These are phyloP conservation scores for Harpalus rubripes DNA, from an alignment of 2,888 invertebrate species.

Conservation along the genomic window DNA sequence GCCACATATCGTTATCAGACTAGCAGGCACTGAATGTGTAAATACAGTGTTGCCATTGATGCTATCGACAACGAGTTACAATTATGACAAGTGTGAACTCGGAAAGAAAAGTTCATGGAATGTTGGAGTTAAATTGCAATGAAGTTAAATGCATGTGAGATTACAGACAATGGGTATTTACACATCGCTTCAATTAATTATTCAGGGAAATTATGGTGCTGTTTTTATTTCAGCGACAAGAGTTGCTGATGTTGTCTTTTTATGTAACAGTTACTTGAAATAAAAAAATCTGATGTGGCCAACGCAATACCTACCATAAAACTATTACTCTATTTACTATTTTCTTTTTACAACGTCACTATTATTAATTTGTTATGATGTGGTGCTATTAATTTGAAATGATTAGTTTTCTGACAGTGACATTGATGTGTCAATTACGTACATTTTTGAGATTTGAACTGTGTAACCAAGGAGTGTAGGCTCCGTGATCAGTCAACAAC, in stretches of 20 bases:
- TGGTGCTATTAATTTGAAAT: no score
- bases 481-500: no score
- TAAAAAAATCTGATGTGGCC: no score
- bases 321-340: no score
- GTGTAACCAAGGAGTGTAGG: no score
- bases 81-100: constrained; percentile 50
- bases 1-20: constrained; percentile 21
- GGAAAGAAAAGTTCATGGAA: not conserved
- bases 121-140: constrained; percentile 11
- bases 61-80: constrained; percentile 45
- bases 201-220: not conserved
- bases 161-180: not conserved
- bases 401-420: no score
- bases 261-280: not conserved
- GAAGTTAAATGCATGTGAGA: constrained; percentile 14
- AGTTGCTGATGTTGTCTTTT: not conserved
- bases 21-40: constrained; percentile 13
- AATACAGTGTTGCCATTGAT: constrained; percentile 48
- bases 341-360: no score
- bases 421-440: no score
- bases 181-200: constrained; percentile 1
- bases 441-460: no score
- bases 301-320: no score
- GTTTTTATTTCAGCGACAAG: not conserved
- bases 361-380: no score